These are phyloP conservation scores for Falco columbarius DNA, from an alignment of 2,797 vertebrate genomes.

Conservation along the genomic window DNA sequence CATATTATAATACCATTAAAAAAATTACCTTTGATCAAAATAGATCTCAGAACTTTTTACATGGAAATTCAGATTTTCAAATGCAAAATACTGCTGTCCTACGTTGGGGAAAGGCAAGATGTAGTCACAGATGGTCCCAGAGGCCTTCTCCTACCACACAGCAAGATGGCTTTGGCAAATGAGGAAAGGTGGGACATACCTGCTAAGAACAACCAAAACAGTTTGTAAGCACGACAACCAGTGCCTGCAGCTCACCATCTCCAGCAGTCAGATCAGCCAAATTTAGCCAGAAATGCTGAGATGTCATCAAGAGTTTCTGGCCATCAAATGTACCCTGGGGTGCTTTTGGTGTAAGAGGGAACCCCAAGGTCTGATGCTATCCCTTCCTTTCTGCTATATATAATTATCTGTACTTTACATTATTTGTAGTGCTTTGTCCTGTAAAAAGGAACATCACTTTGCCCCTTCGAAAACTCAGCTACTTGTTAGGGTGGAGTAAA, in stretches of 20 bases:
- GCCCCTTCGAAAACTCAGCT: background rate
- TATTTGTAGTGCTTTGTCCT: background rate
- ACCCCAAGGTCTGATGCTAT: background rate
- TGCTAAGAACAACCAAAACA: background rate
- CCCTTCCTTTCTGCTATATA: background rate
- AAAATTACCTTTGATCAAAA: background rate
- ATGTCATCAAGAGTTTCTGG: background rate
- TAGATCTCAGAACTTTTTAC: background rate
- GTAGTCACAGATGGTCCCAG: background rate
- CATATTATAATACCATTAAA: background rate
- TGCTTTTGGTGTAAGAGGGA: background rate
- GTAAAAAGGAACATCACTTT: background rate
- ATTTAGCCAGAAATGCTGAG: background rate
- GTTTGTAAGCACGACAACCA: background rate
- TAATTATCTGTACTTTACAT: background rate
- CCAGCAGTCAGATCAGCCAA: rapidly evolving
- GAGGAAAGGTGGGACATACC: background rate
- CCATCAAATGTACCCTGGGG: background rate
- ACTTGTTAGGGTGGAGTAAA: background rate
- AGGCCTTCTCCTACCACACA: background rate
- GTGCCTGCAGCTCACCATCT: background rate
- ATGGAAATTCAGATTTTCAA: background rate
- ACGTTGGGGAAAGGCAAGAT: background rate
- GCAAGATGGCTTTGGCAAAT: background rate
- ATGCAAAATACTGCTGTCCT: background rate